Base-by-base conservation (phyloP, 2,797 vertebrate species). In the Sciaenops ocellatus region DNA sequence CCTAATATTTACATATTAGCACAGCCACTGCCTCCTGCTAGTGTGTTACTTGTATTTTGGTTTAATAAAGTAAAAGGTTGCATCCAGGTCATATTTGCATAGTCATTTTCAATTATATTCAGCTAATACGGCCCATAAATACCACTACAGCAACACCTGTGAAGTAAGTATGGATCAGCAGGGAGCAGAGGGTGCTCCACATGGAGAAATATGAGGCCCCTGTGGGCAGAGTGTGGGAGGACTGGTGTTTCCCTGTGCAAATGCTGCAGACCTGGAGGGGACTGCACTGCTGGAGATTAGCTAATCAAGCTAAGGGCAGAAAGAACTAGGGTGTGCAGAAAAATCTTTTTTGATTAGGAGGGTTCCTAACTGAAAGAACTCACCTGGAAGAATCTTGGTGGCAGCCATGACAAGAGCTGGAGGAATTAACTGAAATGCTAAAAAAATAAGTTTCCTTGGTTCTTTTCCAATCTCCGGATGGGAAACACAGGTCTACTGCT, bases 271-370 rank as follows among this genome's bases (percentile, higher is more conserved):
- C 69, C 77, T 75, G 74, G 64, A 80, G 61, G 78, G 30, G 88
- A 74, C 73, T 59, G 52, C 4, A 3, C 82, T 68, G 64, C 20
- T 69, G 66, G 30, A 84, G 61, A 81, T 86, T 26, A 78, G 54
- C 66, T 80, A 79, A 87, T 89, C 85, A 86, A 86, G 76, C 60
- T 56, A 62, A 18, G 28, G 56, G 66, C 62, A 73, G 62, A 67
- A 75, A 80, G 65, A 82, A 60, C 22, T 16, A 1, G 26, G 69
- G 17, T 57, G 50, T 26, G 28, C 26, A 55, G 51, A 61, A 68
- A 83, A 59, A 17, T 20, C 0, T 51, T 62, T 65, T 82, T 73
- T 75, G 28, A 86, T 86, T 69, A 72, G 24, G 11, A 79, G 7
- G 61, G 18, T 38, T 78, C 52, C 55, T 76, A 50, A 75, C 75